Evolutionary conservation across 2,797 vertebrate species (phyloP), one percentile per base, ranked within the genome.

Genomic region (Enteromius viviparus): DNA sequence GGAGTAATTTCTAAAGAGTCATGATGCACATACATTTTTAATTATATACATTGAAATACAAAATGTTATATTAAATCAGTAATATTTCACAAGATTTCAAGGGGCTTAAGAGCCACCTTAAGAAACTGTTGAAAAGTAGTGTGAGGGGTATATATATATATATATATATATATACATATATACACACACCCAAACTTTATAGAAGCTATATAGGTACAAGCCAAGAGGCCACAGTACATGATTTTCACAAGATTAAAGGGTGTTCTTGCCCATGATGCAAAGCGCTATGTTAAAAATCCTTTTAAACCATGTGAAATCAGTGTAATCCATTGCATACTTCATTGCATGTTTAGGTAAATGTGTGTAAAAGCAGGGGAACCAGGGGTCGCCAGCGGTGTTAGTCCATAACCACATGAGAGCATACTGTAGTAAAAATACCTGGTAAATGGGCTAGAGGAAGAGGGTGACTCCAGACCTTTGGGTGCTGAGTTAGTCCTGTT

Each of bases 401-500:
- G 9, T 62, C 49, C 64, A 75, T 72, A 82, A 85, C 76, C 86
- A 74, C 47, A 83, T 14, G 47, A 91, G 85, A 86, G 84, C 89
- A 87, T 32, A 45, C 83, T 89, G 71, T 88, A 89, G 65, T 85
- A 88, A 75, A 83, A 89, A 89, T 95, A 95, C 94, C 95, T 94
- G 93, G 82, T 89, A 84, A 78, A 68, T 89, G 90, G 87, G 90
- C 66, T 84, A 88, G 94, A 86, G 91, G 91, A 79, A 86, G 93
- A 72, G 77, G 92, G 87, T 89, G 92, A 87, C 88, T 95, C 94
- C 93, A 89, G 84, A 91, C 88, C 89, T 91, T 93, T 93, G 92
- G 89, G 6, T 89, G 93, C 86, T 86, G 94, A 93, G 90, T 94
- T 95, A 93, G 93, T 94, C 94, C 94, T 96, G 94, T 95, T 94